Conservation (phyloP, 1,140 invertebrate species). For the Reticulitermes speratus region DNA sequence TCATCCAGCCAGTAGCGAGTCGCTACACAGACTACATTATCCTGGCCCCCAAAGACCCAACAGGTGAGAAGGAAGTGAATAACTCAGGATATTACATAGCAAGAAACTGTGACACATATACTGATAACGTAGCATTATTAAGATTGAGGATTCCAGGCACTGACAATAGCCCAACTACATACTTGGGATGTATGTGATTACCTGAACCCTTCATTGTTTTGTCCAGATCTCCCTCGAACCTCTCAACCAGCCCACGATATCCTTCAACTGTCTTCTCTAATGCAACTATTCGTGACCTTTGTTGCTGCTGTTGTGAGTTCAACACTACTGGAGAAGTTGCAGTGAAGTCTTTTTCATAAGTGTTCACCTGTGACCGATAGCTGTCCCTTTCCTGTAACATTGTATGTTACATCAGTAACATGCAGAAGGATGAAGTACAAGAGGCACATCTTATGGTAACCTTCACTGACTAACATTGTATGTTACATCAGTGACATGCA, state of each 20-base stretch:
- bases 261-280: conserved; percentile 9
- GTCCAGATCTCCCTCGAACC: conserved; percentile 1
- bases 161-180: no score
- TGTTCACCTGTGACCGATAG: conserved; percentile 14
- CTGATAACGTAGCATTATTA: no score
- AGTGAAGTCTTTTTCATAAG: not conserved
- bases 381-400: conserved; percentile 21
- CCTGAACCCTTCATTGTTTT: not conserved
- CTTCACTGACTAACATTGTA: not conserved
- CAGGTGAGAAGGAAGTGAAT: no score
- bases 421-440: no score
- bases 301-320: not conserved
- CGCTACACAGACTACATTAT: no score
- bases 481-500: not conserved
- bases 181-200: not conserved
- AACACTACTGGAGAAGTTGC: not conserved
- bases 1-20: no score
- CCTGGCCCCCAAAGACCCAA: no score
- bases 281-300: conserved; percentile 20
- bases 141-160: no score
- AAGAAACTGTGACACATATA: no score
- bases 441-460: no score
- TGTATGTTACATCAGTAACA: not conserved
- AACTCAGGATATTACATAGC: no score
- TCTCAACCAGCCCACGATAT: conserved; percentile 3